Conservation (phyloP, 2,888 invertebrate genomes). For the Macrophya alboannulata region DNA sequence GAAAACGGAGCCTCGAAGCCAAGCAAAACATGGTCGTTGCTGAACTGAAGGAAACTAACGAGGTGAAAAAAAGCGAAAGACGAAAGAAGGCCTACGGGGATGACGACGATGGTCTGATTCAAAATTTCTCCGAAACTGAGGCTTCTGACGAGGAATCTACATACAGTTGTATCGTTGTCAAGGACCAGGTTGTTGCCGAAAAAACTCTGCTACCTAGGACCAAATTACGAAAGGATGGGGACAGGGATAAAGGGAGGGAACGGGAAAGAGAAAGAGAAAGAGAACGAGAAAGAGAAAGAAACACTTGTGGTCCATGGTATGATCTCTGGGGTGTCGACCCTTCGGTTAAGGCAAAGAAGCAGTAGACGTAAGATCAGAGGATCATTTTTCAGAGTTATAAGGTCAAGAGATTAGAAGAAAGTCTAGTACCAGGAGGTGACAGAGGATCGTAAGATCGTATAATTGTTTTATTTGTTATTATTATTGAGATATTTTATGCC, state of each 20-base stretch:
- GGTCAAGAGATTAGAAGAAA: background rate
- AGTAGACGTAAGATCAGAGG: conserved; percentile 58
- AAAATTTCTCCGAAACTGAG: conserved; percentile 77
- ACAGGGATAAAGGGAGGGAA: conserved; percentile 76
- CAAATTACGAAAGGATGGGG: conserved; percentile 84
- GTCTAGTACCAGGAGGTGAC: background rate
- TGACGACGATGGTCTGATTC: conserved; percentile 73
- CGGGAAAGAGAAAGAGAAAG: conserved; percentile 76
- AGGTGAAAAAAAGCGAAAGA: conserved; percentile 72
- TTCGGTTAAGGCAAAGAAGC: conserved; percentile 83
- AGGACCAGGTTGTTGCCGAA: conserved; percentile 84
- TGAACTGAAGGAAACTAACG: conserved; percentile 77
- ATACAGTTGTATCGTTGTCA: conserved; percentile 89
- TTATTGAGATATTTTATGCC: conserved; percentile 2
- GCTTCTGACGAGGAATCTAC: conserved; percentile 80
- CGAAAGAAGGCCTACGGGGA: conserved; percentile 73
- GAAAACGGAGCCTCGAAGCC: conserved; percentile 76
- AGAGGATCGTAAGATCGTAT: background rate
- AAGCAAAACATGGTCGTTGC: conserved; percentile 77
- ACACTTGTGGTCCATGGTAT: conserved; percentile 94
- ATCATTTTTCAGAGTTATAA: background rate
- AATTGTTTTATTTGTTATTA: conserved; percentile 23
- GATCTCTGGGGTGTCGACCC: conserved; percentile 92
- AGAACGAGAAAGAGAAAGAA: conserved; percentile 79
- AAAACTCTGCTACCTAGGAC: conserved; percentile 86